A percentile compares a stretch with the other conserved stretches of the same genome.
Conservation (phyloP, 1,140 invertebrate genomes). For the Cyclargus thomasi region DNA sequence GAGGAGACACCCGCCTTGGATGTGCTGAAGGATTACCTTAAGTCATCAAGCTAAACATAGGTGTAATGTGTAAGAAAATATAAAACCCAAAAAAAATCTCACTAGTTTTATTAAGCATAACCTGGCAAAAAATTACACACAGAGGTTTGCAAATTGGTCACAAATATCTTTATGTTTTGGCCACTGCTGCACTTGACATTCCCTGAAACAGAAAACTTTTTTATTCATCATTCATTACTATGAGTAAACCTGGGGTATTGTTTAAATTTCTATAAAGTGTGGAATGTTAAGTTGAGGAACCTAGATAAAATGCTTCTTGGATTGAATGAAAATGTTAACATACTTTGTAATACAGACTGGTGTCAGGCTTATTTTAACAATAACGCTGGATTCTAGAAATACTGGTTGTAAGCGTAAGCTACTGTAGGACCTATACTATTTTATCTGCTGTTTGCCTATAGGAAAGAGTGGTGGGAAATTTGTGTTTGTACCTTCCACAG, state of each 20-base stretch:
- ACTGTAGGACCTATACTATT: no score
- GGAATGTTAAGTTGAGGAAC: no score
- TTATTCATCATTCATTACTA: no score
- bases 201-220: constrained; percentile 43
- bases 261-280: no score
- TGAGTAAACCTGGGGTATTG: no score
- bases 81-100: constrained; percentile 63
- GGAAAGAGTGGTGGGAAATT: not conserved
- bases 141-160: constrained; percentile 57
- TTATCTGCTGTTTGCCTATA: no score
- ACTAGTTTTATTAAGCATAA: constrained; percentile 34
- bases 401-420: no score
- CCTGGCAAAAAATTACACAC: constrained; percentile 26
- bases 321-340: no score
- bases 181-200: constrained; percentile 78
- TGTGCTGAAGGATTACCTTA: constrained; percentile 94
- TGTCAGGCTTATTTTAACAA: no score
- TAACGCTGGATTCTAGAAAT: no score
- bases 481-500: constrained; percentile 71
- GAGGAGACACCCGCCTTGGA: constrained; percentile 96
- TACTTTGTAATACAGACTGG: no score
- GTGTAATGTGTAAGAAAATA: constrained; percentile 56
- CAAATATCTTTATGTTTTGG: constrained; percentile 75
- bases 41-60: constrained; percentile 72
- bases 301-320: no score